phyloP scores from a whole-genome alignment of 1,140 invertebrate genomes.

The Panagrolaimus sp. region DNA sequence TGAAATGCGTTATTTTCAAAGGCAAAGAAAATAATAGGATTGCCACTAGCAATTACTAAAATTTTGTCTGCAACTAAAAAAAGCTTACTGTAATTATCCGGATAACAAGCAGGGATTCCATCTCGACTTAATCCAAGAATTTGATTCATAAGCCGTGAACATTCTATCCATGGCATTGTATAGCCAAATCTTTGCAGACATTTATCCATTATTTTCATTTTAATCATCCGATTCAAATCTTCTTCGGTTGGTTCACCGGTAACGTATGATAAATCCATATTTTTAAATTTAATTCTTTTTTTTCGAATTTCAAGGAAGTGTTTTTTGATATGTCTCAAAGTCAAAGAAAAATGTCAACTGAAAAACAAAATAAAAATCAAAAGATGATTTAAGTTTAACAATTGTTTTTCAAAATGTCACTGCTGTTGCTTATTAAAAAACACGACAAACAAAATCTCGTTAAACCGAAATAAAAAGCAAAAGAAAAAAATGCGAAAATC shows the following conservation, averaged over 20 bases:
- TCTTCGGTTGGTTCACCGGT: not conserved
- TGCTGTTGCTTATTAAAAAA: too few species aligned
- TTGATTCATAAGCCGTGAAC: conserved; percentile 6
- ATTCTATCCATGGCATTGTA: not conserved
- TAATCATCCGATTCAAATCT: not conserved
- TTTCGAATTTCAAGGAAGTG: too few species aligned
- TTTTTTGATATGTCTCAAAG: too few species aligned
- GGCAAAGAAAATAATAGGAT: not conserved
- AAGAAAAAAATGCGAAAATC: too few species aligned
- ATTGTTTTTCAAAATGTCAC: too few species aligned
- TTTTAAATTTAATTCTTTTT: not conserved
- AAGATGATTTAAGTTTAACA: too few species aligned
- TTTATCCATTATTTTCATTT: conserved; percentile 2
- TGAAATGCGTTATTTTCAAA: not conserved
- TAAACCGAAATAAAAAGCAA: too few species aligned
- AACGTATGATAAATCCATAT: conserved; percentile 11
- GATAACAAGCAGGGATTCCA: not conserved
- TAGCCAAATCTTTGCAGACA: not conserved
- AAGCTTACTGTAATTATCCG: not conserved
- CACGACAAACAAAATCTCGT: too few species aligned
- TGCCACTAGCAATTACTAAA: too few species aligned
- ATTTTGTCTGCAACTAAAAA: not conserved
- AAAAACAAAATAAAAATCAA: too few species aligned
- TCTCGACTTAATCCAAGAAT: not conserved
- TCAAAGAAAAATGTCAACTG: too few species aligned